phyloP scores from a whole-genome alignment of 2,113 vertebrate species.

The Spermophilus dauricus region DNA sequence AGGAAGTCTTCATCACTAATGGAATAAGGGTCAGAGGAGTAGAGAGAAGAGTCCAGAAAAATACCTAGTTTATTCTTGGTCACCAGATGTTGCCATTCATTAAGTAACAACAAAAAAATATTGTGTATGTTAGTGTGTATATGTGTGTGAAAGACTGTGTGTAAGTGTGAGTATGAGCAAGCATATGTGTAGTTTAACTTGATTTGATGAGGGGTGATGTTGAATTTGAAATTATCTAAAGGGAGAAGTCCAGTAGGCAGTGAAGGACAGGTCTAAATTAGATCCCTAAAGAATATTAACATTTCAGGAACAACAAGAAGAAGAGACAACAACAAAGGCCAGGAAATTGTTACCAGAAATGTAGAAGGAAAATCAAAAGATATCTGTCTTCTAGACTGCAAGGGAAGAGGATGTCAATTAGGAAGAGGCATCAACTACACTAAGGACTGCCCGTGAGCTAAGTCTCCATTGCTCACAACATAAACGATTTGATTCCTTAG shows the following conservation, averaged over 20 bases:
- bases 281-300: not conserved
- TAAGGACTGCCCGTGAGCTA: not conserved
- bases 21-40: not conserved
- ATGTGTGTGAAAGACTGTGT: not conserved
- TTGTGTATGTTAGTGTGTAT: not conserved
- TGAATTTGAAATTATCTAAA: constrained; percentile 2
- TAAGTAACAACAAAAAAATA: not conserved
- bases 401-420: not conserved
- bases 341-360: not conserved
- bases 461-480: too few relatives aligned
- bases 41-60: not conserved
- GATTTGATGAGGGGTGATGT: not conserved
- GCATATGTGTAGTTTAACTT: not conserved
- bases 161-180: not conserved
- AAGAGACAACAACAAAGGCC: not conserved
- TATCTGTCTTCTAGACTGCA: not conserved
- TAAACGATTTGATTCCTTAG: not conserved
- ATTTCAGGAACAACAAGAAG: not conserved
- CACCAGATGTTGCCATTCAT: not conserved
- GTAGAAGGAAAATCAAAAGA: not conserved
- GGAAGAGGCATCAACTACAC: not conserved
- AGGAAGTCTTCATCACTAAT: not conserved
- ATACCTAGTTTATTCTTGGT: not conserved
- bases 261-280: not conserved
- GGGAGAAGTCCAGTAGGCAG: not conserved